Evolutionary conservation across 2,888 invertebrate species (phyloP), one percentile per base, ranked within the genome.

Genomic region (Orchesellides sinensis): DNA sequence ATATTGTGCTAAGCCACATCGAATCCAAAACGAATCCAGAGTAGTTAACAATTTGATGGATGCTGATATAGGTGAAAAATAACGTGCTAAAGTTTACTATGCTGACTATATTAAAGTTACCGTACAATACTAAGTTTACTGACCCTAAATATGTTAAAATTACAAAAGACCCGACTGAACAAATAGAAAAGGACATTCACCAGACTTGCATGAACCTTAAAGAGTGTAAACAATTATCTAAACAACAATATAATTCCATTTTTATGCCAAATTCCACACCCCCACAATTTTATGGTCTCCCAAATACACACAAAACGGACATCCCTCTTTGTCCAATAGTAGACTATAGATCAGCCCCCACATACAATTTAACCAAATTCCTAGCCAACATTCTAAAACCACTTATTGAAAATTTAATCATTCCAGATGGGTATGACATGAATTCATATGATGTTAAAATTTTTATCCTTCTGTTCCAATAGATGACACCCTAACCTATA

Each of bases 331-430:
- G 69, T 17, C 52, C 52, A 1, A 52, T 69, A 2, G 52, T 52
- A 1, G 69, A 69, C 23, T 69, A 2, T 21, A 8, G 69, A 52
- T 10, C 2, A 12, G 49, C 69, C n/a, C 52, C 49, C 6, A 19
- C 52, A 21, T 69, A 69, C 32, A 69, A 52, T 0, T 4, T 69
- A 10, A 29, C 69, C 5, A 52, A 29, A 2, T 69, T 69, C 29
- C 49, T 45, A 5, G 14, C 6, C 1, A 1, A 17, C 1, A 35
- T 65, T 1, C 21, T 65, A 5, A n/a, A 35, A 32, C 29, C 2
- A 8, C 6, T 65, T 2, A 1, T 65, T 2, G 19, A 52, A 17
- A 52, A 52, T 3, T 17, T 52, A 17, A 52, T n/a, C 17, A 52
- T 56, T 25, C 56, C 25, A 14, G 6, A 8, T 4, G 27, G 6